Percentiles rank a stretch among this genome's conserved stretches.
Conservation (phyloP, 1,140 invertebrate species). For the Agraylea sexmaculata region DNA sequence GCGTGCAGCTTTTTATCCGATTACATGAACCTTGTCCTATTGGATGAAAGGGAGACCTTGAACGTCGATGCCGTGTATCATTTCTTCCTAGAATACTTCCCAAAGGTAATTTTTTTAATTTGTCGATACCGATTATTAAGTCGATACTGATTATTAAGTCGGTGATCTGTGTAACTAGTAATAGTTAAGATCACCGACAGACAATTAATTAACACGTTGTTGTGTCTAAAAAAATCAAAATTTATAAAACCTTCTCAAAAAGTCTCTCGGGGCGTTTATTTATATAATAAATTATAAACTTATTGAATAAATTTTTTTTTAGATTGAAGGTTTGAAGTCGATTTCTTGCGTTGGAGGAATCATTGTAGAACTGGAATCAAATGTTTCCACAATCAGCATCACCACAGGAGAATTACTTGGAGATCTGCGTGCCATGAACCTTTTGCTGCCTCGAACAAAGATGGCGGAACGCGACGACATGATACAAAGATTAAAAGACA, state of each 20-base stretch:
- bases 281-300: too few species aligned
- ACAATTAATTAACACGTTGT: too few species aligned
- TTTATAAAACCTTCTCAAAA: too few species aligned
- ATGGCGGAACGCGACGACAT: constrained; percentile 17
- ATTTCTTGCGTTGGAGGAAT: constrained; percentile 16
- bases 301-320: constrained; percentile 1
- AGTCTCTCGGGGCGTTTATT: too few species aligned
- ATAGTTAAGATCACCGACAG: too few species aligned
- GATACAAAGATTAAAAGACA: constrained; percentile 14
- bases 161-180: too few species aligned
- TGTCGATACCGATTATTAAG: too few species aligned
- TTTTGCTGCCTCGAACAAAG: constrained; percentile 15
- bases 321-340: constrained; percentile 20
- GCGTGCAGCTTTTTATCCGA: constrained; percentile 70
- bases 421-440: constrained; percentile 13
- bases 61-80: constrained; percentile 68
- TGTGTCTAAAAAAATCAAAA: too few species aligned
- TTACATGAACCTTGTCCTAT: constrained; percentile 68
- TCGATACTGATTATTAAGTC: too few species aligned
- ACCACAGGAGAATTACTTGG: constrained; percentile 5
- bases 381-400: constrained; percentile 7
- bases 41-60: constrained; percentile 67
- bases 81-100: constrained; percentile 71
- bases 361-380: constrained; percentile 18
- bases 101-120: constrained; percentile 53